phyloP scores from a whole-genome alignment of 1,140 invertebrate species.

The Bicyclus anynana region DNA sequence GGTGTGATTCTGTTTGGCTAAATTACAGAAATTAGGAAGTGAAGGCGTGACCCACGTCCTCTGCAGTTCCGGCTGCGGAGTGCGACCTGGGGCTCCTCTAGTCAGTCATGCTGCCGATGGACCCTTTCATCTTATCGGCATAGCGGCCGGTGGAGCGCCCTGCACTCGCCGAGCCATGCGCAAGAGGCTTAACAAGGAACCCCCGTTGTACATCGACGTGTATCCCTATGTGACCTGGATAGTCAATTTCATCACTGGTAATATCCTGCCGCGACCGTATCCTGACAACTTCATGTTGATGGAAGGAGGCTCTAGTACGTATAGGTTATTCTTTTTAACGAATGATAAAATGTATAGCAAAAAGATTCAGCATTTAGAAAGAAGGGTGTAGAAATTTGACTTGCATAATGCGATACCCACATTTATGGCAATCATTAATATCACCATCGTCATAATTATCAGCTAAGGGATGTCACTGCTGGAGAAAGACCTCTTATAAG shows the following conservation, averaged over 20 bases:
- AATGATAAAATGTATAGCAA: neutral
- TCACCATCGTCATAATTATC: too few relatives aligned
- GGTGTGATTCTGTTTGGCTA: neutral
- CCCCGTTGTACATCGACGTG: slow-evolving; percentile 57
- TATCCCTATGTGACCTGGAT: slow-evolving; percentile 59
- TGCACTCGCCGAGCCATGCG: slow-evolving; percentile 44
- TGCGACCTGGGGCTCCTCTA: slow-evolving; percentile 54
- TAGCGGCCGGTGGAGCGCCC: slow-evolving; percentile 45
- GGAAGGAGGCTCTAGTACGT: slow-evolving; percentile 45
- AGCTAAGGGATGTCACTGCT: too few relatives aligned
- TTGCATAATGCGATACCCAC: too few relatives aligned
- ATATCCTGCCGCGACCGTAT: slow-evolving; percentile 47
- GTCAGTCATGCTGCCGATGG: slow-evolving; percentile 46
- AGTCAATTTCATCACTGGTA: slow-evolving; percentile 51
- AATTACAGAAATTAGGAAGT: slow-evolving; percentile 43
- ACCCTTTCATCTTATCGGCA: slow-evolving; percentile 51
- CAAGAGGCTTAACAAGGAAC: slow-evolving; percentile 44
- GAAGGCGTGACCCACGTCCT: slow-evolving; percentile 56
- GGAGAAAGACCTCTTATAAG: too few relatives aligned
- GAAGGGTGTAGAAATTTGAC: too few relatives aligned
- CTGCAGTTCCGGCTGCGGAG: slow-evolving; percentile 57
- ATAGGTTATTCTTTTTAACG: neutral
- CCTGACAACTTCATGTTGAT: slow-evolving; percentile 46
- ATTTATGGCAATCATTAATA: too few relatives aligned
- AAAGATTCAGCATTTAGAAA: too few relatives aligned